These are phyloP conservation scores for Esox niger DNA, from an alignment of 2,113 vertebrate species.

Conservation along the genomic window DNA sequence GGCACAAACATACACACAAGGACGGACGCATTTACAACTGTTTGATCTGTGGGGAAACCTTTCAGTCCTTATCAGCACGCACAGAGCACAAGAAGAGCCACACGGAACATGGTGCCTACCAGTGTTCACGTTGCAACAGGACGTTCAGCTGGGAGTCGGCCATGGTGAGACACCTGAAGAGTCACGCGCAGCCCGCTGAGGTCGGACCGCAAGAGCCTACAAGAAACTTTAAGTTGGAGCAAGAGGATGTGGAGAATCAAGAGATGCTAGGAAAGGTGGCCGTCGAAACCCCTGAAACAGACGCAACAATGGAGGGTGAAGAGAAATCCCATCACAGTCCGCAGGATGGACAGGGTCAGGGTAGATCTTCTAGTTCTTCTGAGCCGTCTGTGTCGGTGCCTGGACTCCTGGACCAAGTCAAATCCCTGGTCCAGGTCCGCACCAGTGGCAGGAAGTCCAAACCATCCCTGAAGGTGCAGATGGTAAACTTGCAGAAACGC, in stretches of 20 bases:
- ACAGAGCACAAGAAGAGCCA: slow-evolving; percentile 48
- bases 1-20: slow-evolving; percentile 58
- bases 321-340: not conserved
- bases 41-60: slow-evolving; percentile 36
- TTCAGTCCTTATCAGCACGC: slow-evolving; percentile 32
- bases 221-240: not conserved
- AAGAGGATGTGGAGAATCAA: not conserved
- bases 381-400: not conserved
- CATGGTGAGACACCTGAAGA: slow-evolving; percentile 50
- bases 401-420: not conserved
- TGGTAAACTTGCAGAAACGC: slow-evolving; percentile 54
- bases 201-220: not conserved
- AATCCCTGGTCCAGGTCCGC: slow-evolving; percentile 36
- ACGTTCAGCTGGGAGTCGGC: slow-evolving; percentile 47
- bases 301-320: not conserved
- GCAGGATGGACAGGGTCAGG: not conserved
- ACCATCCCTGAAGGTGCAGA: slow-evolving; percentile 64
- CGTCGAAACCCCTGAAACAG: not conserved
- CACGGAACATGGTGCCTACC: slow-evolving; percentile 17
- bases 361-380: not conserved
- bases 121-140: slow-evolving; percentile 30
- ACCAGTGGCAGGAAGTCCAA: slow-evolving; percentile 58
- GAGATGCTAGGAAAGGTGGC: not conserved
- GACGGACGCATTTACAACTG: slow-evolving; percentile 32
- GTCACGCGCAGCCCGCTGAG: slow-evolving; percentile 37